phyloP scores from a whole-genome alignment of 1,140 invertebrate genomes.

The Pygmarrhopalites habei region DNA sequence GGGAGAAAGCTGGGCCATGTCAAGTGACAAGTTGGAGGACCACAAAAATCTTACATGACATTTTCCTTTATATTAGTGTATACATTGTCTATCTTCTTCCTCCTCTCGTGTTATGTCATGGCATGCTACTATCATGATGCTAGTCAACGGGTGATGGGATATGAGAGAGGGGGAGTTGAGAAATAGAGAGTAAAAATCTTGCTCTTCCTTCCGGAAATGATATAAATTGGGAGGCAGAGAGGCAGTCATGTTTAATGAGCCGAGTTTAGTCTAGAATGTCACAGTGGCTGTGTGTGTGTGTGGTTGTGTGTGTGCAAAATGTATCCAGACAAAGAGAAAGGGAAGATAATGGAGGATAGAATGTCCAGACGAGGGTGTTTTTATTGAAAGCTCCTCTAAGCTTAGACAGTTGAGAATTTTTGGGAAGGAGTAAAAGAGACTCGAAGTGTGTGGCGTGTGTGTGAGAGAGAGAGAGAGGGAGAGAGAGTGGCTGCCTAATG shows the following conservation, averaged over 20 bases:
- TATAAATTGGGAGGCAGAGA: slow-evolving; percentile 1
- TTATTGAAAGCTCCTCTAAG: not conserved
- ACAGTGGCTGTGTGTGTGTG: not conserved
- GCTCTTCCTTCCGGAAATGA: not conserved
- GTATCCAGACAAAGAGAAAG: not conserved
- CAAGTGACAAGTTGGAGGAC: too few species aligned
- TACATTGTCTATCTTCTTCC: too few species aligned
- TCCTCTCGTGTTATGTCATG: not conserved
- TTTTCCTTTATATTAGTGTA: not conserved
- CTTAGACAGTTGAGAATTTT: not conserved
- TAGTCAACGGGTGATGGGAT: not conserved
- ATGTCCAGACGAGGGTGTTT: not conserved
- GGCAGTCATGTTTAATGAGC: slow-evolving; percentile 10
- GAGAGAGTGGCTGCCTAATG: not conserved
- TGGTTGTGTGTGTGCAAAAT: not conserved
- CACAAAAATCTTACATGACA: too few species aligned
- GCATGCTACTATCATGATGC: not conserved
- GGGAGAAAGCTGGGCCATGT: not conserved
- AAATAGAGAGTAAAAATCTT: not conserved
- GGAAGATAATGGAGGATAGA: not conserved
- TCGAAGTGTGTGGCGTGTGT: not conserved
- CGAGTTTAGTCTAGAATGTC: slow-evolving; percentile 1
- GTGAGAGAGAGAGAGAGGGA: too few species aligned
- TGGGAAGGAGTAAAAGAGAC: not conserved
- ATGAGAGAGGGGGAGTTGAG: not conserved